These are phyloP conservation scores for Zhuqinia jingwanae DNA, from an alignment of 2,888 invertebrate genomes.

Conservation along the genomic window DNA sequence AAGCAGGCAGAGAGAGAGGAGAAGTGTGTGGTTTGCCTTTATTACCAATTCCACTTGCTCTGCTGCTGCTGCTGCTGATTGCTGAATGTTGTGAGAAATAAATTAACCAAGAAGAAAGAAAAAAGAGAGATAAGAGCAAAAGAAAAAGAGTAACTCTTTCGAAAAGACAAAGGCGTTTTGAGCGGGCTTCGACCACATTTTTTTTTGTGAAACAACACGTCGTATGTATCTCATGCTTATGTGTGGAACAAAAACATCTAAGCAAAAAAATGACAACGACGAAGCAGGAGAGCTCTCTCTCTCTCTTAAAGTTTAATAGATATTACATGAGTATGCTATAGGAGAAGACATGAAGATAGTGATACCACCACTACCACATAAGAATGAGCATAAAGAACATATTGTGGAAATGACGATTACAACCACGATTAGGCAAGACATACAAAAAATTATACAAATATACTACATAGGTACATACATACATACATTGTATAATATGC, in stretches of 20 bases:
- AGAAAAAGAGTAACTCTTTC: slow-evolving; percentile 1
- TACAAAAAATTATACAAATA: too few species aligned
- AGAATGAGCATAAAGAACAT: slow-evolving; percentile 24
- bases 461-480: background rate
- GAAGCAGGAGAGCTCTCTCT: slow-evolving; percentile 8
- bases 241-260: background rate
- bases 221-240: slow-evolving; percentile 10
- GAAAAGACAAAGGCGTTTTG: slow-evolving; percentile 64
- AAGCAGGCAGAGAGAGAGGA: slow-evolving; percentile 1
- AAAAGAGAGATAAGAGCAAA: slow-evolving; percentile 30
- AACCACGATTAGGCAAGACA: slow-evolving; percentile 26
- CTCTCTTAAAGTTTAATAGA: background rate
- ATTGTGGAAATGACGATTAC: slow-evolving; percentile 44
- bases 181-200: slow-evolving; percentile 71
- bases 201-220: slow-evolving; percentile 55
- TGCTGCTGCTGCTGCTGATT: background rate
- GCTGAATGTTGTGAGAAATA: slow-evolving; percentile 54
- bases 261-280: background rate
- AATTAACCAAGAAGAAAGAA: slow-evolving; percentile 48
- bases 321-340: background rate
- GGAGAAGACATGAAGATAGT: slow-evolving; percentile 1
- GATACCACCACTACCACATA: slow-evolving; percentile 25
- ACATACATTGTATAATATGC: background rate
- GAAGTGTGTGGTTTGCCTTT: slow-evolving; percentile 43
- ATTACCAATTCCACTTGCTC: slow-evolving; percentile 26